A percentile compares a stretch with the other conserved stretches of the same genome.
Conservation (phyloP, 2,888 invertebrate genomes). For the Choristoneura rosaceana region DNA sequence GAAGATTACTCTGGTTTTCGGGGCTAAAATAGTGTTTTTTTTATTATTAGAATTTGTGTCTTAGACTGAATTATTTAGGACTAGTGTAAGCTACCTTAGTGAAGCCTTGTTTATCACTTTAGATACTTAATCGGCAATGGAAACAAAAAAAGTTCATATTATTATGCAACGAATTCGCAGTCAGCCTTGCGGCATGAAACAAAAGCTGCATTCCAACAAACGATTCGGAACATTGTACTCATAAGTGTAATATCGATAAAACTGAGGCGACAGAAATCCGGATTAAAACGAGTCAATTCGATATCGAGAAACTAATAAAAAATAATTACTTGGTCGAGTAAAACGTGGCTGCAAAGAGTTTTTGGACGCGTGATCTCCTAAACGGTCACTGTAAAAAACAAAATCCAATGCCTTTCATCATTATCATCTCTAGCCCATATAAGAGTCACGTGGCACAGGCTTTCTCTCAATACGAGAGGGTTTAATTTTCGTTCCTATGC, state of each 20-base stretch:
- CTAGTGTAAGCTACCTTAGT: too few species aligned
- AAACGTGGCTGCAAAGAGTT: background rate
- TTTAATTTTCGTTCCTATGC: too few species aligned
- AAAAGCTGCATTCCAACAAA: background rate
- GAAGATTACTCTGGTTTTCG: too few species aligned
- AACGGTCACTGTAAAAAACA: background rate
- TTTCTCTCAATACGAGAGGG: too few species aligned
- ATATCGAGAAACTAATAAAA: slow-evolving; percentile 3
- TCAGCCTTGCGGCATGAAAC: background rate
- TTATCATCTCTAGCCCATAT: too few species aligned
- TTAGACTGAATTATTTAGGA: too few species aligned
- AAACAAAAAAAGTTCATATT: background rate
- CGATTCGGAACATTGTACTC: slow-evolving; percentile 4
- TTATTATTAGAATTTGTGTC: too few species aligned
- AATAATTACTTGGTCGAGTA: background rate
- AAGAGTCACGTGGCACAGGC: too few species aligned
- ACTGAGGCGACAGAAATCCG: slow-evolving; percentile 4
- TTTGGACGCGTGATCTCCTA: background rate
- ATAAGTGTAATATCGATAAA: background rate
- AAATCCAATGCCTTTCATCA: too few species aligned
- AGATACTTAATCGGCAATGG: too few species aligned
- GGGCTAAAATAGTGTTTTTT: too few species aligned
- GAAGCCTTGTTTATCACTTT: too few species aligned
- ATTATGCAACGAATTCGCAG: background rate
- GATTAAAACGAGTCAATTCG: background rate